A percentile compares a stretch with the other conserved stretches of the same genome.
phyloP scores from a whole-genome alignment of 1,140 invertebrate species.

The Drosophila pseudoananassae region DNA sequence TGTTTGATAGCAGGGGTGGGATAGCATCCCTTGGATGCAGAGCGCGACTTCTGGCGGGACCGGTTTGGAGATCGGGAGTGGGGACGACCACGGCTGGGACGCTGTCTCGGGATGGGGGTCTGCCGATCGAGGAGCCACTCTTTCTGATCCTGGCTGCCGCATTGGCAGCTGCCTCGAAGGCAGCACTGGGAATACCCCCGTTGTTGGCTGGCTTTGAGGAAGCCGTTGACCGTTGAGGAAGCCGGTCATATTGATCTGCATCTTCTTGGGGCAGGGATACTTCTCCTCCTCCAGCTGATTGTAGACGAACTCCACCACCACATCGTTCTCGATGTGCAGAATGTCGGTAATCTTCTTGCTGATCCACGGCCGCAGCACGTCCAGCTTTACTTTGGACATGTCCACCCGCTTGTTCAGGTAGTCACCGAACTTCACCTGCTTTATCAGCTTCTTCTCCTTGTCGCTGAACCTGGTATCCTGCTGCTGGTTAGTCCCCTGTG shows the following conservation, averaged over 20 bases:
- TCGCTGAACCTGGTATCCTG: conserved; percentile 99
- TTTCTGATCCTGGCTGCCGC: conserved; percentile 71
- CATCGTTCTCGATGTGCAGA: conserved; percentile 98
- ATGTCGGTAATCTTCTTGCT: conserved; percentile 97
- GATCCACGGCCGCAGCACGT: conserved; percentile 99
- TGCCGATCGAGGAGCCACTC: conserved; percentile 45
- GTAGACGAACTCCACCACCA: conserved; percentile 99
- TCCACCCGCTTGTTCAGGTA: conserved; percentile 96
- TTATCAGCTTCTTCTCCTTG: conserved; percentile 99
- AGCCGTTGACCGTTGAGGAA: conserved; percentile 94
- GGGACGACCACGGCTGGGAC: conserved; percentile 41
- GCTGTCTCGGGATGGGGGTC: conserved; percentile 46
- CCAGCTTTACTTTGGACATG: conserved; percentile 98
- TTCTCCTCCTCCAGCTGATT: conserved; percentile 97
- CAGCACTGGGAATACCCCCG: conserved; percentile 53
- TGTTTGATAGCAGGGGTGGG: too few species aligned
- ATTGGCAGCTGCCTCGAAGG: conserved; percentile 71
- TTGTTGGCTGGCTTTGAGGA: conserved; percentile 55
- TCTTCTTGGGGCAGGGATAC: conserved; percentile 98
- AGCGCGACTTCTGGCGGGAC: conserved; percentile 67
- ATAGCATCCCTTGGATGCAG: conserved; percentile 31
- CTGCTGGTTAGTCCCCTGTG: conserved; percentile 97
- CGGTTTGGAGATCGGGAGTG: conserved; percentile 61
- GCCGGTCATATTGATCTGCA: conserved; percentile 99
- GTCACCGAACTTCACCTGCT: conserved; percentile 99